These are phyloP conservation scores for Asarcornis scutulata DNA, from an alignment of 2,113 vertebrate species.

Conservation along the genomic window DNA sequence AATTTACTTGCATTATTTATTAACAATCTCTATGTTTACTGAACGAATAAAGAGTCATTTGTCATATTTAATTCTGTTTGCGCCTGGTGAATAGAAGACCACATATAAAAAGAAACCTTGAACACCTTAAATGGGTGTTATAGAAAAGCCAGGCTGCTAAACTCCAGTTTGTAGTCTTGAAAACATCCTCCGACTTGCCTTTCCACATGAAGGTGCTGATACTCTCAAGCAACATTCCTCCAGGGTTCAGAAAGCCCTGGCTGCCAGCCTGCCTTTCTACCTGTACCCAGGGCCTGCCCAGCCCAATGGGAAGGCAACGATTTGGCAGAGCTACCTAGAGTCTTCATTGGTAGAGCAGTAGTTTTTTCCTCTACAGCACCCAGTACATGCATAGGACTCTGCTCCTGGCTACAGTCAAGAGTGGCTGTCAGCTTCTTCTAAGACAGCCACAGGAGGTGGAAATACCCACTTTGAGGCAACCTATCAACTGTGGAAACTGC, in stretches of 20 bases:
- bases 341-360: not conserved
- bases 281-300: not conserved
- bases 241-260: not conserved
- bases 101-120: not conserved
- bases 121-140: not conserved
- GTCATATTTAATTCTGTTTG: conserved; percentile 4
- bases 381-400: not conserved
- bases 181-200: not conserved
- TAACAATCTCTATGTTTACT: not conserved
- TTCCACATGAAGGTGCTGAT: not conserved
- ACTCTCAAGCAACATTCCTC: not conserved
- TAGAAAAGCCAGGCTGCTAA: not conserved
- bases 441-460: not conserved
- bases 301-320: not conserved
- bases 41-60: not conserved
- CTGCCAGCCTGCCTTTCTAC: not conserved
- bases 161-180: not conserved
- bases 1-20: conserved; percentile 16
- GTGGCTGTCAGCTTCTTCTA: not conserved
- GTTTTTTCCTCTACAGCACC: not conserved
- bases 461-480: not conserved
- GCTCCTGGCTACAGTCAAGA: not conserved
- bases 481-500: not conserved
- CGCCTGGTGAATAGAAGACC: not conserved
- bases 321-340: not conserved